Evolutionary conservation across 2,888 invertebrate genomes (phyloP).

Genomic region (Leptinotarsa peninsularis): DNA sequence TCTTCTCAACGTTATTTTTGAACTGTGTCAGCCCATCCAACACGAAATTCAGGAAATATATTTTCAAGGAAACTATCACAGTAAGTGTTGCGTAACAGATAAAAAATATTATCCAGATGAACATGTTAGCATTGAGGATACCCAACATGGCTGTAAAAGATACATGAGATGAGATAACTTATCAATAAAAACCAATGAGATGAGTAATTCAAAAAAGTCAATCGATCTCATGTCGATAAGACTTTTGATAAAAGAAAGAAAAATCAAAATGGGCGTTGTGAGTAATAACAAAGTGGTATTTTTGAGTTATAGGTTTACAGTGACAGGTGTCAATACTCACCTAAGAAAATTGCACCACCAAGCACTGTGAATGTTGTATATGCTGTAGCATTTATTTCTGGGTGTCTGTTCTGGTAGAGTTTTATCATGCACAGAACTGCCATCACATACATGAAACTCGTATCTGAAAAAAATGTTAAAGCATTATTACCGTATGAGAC

Average conservation of each 20-base stretch:
- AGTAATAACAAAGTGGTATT: no score
- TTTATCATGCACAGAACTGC: conserved; percentile 87
- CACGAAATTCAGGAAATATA: conserved; percentile 62
- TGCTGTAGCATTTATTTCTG: conserved; percentile 86
- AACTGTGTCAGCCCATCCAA: conserved; percentile 74
- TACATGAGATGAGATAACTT: no score
- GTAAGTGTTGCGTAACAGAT: conserved; percentile 75
- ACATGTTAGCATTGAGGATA: conserved; percentile 73
- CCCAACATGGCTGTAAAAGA: conserved; percentile 73
- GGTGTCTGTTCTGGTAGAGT: conserved; percentile 88
- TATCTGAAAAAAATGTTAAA: conserved; percentile 72
- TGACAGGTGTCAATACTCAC: conserved; percentile 59
- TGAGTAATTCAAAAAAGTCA: no score
- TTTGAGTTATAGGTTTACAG: no score
- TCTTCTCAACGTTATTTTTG: conserved; percentile 65
- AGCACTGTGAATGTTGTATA: conserved; percentile 82
- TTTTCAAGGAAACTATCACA: conserved; percentile 60
- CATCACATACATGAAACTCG: conserved; percentile 94
- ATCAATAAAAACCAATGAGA: no score
- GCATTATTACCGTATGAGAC: no score
- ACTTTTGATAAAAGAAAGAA: no score
- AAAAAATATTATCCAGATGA: conserved; percentile 81
- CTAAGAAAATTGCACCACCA: conserved; percentile 78
- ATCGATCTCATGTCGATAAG: no score
- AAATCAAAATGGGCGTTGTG: no score